Conservation (phyloP, 1,140 invertebrate genomes). For the Chionoecetes opilio region DNA sequence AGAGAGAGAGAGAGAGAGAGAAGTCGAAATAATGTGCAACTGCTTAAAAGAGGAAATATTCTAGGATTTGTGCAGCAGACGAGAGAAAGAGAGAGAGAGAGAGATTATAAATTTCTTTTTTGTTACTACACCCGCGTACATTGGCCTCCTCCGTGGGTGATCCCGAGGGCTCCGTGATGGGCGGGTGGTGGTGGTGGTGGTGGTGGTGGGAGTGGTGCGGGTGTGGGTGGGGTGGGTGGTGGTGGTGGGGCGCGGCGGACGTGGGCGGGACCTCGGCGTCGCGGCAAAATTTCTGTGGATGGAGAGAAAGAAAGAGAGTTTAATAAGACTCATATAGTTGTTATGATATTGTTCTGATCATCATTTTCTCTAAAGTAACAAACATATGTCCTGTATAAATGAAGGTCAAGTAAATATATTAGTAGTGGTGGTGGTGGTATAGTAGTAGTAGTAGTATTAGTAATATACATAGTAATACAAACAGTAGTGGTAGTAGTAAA, state of each 20-base stretch:
- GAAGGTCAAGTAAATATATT: too few species aligned
- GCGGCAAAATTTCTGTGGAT: slow-evolving; percentile 73
- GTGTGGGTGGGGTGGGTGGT: slow-evolving; percentile 63
- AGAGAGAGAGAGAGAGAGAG: neutral
- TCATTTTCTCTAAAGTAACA: too few species aligned
- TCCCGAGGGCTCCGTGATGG: slow-evolving; percentile 59
- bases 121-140: neutral
- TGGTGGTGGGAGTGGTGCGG: slow-evolving; percentile 67
- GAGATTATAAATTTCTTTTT: too few species aligned
- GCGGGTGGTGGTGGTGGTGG: slow-evolving; percentile 68
- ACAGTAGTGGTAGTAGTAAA: too few species aligned
- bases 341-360: neutral
- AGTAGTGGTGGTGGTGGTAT: too few species aligned
- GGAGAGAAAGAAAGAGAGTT: neutral
- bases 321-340: neutral
- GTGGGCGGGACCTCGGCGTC: slow-evolving; percentile 58
- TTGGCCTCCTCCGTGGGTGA: slow-evolving; percentile 61
- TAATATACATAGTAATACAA: too few species aligned
- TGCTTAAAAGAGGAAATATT: too few species aligned
- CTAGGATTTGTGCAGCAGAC: too few species aligned
- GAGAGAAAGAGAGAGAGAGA: neutral
- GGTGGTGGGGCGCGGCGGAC: slow-evolving; percentile 18
- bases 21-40: neutral
- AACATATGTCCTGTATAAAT: too few species aligned
- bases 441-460: too few species aligned